These are phyloP conservation scores for Phymastichus coffea DNA, from an alignment of 1,140 invertebrate genomes.

Conservation along the genomic window DNA sequence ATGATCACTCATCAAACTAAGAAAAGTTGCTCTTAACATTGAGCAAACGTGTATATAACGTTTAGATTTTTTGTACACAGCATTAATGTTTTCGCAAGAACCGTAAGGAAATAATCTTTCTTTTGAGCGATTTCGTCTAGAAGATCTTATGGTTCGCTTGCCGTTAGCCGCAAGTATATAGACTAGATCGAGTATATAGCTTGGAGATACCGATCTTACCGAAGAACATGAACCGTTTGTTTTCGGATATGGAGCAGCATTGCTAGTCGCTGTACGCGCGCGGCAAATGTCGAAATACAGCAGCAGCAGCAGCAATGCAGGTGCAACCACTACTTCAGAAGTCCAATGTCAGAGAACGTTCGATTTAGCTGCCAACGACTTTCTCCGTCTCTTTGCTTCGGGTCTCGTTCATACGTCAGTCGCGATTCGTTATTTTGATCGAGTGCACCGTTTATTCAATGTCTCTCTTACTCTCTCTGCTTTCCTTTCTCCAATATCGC, in stretches of 20 bases:
- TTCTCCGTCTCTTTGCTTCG: not conserved
- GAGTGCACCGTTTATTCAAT: not conserved
- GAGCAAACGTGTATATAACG: no score
- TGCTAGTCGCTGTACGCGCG: not conserved
- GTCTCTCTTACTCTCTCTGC: no score
- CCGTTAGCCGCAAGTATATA: no score
- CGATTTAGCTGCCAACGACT: not conserved
- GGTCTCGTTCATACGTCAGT: not conserved
- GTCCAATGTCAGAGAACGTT: not conserved
- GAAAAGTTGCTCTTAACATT: no score
- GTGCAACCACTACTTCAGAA: constrained; percentile 7
- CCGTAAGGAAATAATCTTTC: no score
- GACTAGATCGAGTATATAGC: no score
- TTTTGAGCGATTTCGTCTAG: no score
- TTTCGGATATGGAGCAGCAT: not conserved
- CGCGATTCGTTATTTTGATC: not conserved
- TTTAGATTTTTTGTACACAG: no score
- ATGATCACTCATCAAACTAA: no score
- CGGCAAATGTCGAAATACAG: constrained; percentile 11
- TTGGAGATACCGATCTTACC: constrained; percentile 18
- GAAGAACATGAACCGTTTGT: not conserved
- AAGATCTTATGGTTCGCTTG: no score
- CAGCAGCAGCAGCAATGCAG: not conserved
- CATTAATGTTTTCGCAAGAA: no score
- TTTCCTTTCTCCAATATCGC: no score